These are phyloP conservation scores for Holothuria leucospilota DNA, from an alignment of 53 echinoderm and acorn worm species.

Conservation along the genomic window DNA sequence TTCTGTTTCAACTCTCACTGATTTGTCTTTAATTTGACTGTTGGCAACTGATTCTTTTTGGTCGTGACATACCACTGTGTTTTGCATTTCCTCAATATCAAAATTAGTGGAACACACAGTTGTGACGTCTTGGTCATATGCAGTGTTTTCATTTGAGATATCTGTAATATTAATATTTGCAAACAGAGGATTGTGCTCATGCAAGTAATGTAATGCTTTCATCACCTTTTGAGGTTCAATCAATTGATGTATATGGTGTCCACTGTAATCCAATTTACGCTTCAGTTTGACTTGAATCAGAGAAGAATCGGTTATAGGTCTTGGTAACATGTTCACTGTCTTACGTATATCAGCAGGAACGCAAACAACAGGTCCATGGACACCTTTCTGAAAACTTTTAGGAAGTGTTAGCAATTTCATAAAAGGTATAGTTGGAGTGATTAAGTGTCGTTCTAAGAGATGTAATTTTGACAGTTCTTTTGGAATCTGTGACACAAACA, in stretches of 20 bases:
- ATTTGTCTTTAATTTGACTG: not conserved
- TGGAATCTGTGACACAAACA: conserved; percentile 32
- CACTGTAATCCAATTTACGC: conserved; percentile 69
- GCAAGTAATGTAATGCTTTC: conserved; percentile 59
- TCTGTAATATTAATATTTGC: conserved; percentile 32
- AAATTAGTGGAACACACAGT: no score
- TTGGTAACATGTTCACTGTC: conserved; percentile 48
- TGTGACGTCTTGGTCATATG: no score
- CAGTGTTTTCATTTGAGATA: no score
- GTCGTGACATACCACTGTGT: no score
- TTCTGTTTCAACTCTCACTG: not conserved
- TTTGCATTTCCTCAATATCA: no score
- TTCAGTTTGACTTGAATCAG: conserved; percentile 71
- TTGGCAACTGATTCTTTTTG: not conserved
- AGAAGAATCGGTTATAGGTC: conserved; percentile 56
- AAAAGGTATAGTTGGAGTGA: conserved; percentile 55
- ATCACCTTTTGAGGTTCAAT: conserved; percentile 62
- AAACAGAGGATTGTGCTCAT: conserved; percentile 48
- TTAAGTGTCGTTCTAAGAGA: conserved; percentile 48
- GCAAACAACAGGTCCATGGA: conserved; percentile 67
- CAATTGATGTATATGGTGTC: conserved; percentile 69
- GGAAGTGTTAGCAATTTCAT: conserved; percentile 63
- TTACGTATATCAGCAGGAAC: conserved; percentile 53
- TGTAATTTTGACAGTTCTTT: conserved; percentile 24
- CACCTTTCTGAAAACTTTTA: conserved; percentile 55